Evolutionary conservation across 2,797 vertebrate species (phyloP).

Genomic region (Hippopotamyrus pictus): DNA sequence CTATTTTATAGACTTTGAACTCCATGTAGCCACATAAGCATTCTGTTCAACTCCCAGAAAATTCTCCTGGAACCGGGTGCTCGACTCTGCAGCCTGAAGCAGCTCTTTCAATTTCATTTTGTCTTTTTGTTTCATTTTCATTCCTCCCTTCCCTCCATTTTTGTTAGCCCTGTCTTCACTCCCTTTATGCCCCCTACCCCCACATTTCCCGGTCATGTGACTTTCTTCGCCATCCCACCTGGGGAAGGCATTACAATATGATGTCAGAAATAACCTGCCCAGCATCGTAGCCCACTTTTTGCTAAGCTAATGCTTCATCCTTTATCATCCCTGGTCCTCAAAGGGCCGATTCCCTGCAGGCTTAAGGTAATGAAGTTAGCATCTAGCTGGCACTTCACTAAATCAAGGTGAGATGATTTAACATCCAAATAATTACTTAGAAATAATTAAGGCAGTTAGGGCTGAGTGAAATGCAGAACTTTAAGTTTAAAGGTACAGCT

Average conservation of each 20-base stretch:
- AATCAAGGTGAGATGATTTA: neutral
- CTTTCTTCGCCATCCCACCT: neutral
- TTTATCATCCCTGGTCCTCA: neutral
- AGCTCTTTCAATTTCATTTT: neutral
- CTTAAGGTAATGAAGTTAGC: neutral
- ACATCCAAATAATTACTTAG: neutral
- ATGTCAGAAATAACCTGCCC: neutral
- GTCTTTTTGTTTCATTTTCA: neutral
- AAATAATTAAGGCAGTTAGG: neutral
- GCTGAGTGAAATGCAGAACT: neutral
- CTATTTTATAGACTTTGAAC: neutral
- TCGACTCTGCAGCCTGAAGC: neutral
- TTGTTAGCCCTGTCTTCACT: neutral
- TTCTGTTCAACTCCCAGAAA: neutral
- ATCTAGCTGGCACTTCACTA: neutral
- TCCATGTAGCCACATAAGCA: neutral
- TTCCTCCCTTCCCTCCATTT: neutral
- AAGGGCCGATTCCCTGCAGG: neutral
- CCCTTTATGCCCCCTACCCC: neutral
- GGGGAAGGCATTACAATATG: neutral
- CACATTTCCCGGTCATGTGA: neutral
- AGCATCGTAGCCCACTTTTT: neutral
- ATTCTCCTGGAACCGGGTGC: neutral
- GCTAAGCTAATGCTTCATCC: neutral
- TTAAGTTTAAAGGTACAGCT: neutral